Base-by-base conservation (phyloP, 1,140 invertebrate species). In the Ridgeia piscesae region DNA sequence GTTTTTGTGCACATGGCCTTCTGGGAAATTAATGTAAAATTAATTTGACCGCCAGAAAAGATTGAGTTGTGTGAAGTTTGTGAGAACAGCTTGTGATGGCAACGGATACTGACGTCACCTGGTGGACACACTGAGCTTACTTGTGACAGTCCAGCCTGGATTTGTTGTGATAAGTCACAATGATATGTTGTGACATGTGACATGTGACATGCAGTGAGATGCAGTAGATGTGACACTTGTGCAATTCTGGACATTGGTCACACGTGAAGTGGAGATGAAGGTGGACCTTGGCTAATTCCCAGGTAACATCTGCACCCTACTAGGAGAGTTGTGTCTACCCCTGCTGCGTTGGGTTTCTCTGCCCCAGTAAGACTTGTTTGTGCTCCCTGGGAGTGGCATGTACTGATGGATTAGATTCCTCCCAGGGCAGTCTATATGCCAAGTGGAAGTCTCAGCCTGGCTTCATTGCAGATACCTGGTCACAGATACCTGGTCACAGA, bases 11-110 rank as follows among this genome's bases (percentile, higher is more conserved):
- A 8, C 58, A 27, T 21, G 11, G 58, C 58, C 58, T 77, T 77
- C 58, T 77, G 58, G 58, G 58, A 77, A 77, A 77, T 77, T 77
- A 77, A 77, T 77, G 58, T 77, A 31, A 77, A 77, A 77, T 77
- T 21, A 77, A 77, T 77, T 77, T 21, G 58, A 77, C 58, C 8
- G 2, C 58, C 58, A 21, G 58, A 77, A 77, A 77, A 9, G 27
- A 77, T 21, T 77, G 11, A 77, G 58, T 21, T 21, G 11, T 31
- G 42, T 11, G 11, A 42, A 42, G 42, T 42, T 42, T 42, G 58
- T 77, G 58, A 21, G 58, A 77, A 77, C 27, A 21, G 58, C 27
- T 4, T 4, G 58, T 77, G 58, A 77, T 42, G 42, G 42, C 42
- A 77, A 21, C 58, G 27, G 27, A 21, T 17, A 17, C 27, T 77